These are phyloP conservation scores for Pionites leucogaster DNA, from an alignment of 2,113 vertebrate species.

Conservation along the genomic window DNA sequence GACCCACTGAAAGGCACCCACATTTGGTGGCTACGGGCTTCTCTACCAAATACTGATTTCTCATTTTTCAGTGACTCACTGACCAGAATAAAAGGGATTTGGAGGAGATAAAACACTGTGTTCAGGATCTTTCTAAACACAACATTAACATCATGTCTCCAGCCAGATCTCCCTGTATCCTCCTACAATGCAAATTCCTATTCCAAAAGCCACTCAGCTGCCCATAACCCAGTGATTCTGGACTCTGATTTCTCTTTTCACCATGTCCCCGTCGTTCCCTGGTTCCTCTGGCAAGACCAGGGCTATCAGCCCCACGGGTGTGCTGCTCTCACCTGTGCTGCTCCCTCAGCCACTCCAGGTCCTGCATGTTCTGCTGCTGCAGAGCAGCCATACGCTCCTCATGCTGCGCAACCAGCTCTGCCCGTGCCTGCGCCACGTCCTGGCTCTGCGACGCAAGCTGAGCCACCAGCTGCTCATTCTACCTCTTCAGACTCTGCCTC, in stretches of 20 bases:
- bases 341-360: slow-evolving; percentile 82
- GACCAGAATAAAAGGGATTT: background rate
- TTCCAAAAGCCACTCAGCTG: background rate
- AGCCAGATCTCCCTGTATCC: background rate
- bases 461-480: slow-evolving; percentile 78
- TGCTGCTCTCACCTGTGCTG: slow-evolving; percentile 81
- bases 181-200: background rate
- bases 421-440: slow-evolving; percentile 68
- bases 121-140: background rate
- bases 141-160: background rate
- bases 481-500: slow-evolving; percentile 71
- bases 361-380: slow-evolving; percentile 80
- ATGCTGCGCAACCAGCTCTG: slow-evolving; percentile 80
- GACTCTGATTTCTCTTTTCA: background rate
- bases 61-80: background rate
- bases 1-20: background rate
- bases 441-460: slow-evolving; percentile 66
- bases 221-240: background rate
- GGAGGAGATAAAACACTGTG: background rate
- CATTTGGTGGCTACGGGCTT: fast-evolving
- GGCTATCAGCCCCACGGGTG: fast-evolving
- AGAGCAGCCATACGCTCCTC: slow-evolving; percentile 76
- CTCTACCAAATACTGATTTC: background rate
- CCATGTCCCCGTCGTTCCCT: fast-evolving
- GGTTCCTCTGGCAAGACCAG: too few species aligned